Evolutionary conservation across 2,888 invertebrate genomes (phyloP), one percentile per base, ranked within the genome.

Genomic region (Agriopis aurantiaria): DNA sequence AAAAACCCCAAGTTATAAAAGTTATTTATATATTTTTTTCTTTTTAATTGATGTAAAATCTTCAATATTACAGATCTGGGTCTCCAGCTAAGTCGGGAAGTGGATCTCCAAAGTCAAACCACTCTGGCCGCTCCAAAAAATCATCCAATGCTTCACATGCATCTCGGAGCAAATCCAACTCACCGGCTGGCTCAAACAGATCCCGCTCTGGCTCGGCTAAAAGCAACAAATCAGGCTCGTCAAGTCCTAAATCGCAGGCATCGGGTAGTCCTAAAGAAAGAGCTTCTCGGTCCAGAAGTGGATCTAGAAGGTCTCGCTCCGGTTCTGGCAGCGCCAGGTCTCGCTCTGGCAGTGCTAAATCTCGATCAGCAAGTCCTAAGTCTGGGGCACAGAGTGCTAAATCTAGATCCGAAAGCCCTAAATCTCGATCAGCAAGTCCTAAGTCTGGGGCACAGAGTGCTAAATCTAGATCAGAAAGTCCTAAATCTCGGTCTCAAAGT

Each of bases 171-270:
- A 92, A 92, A 75, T 95, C 95, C 0, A 92, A 93, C 73, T 93
- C 94, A 1, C 93, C 92, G 10, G 91, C 83, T 9, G 87, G 78
- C 41, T 92, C 92, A 0, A 88, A 91, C 58, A 84, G 89, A 80
- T 92, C 94, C 6, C 91, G 90, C 5, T 94, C 94, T 5, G 91
- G 90, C 7, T 94, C 94, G 9, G 89, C 88, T 33, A 89, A 85
- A 6, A 95, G 95, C 67, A 87, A 90, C 69, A 94, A 93, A 78
- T 95, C 95, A 11, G 91, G 90, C 8, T 92, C 93, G 23, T 91
- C 91, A 6, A 92, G 91, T 60, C 89, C 90, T 6, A 91, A 89
- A 71, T 94, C 95, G 0, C 88, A 88, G 56, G 90, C 86, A 51
- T 95, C 95, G 1, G 91, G 88, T 23, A 92, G 90, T 62, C 90